Evolutionary conservation across 2,797 vertebrate genomes (phyloP).

Genomic region (Siniperca undulata): DNA sequence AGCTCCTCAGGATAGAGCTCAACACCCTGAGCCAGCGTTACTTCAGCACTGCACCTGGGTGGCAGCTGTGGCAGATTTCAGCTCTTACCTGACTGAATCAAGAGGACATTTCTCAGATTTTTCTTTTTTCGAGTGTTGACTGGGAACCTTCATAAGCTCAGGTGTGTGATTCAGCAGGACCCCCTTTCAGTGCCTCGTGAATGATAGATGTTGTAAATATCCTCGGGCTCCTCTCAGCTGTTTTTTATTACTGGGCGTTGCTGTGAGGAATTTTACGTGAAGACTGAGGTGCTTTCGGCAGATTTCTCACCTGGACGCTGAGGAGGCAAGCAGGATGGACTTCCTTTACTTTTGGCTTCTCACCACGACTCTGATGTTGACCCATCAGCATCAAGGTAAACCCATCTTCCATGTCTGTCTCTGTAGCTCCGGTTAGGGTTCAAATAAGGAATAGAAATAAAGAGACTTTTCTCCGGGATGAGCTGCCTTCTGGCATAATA

Average conservation of each 20-base stretch:
- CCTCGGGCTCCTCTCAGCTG: background rate
- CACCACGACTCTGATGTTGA: slow-evolving; percentile 38
- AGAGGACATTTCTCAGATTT: slow-evolving; percentile 1
- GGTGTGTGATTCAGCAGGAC: slow-evolving; percentile 9
- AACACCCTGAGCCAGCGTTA: background rate
- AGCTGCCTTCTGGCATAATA: background rate
- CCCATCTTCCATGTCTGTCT: background rate
- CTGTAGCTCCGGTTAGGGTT: background rate
- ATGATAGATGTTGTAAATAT: background rate
- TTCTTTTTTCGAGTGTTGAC: background rate
- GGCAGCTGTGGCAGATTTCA: background rate
- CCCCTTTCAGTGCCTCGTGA: background rate
- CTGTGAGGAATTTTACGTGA: slow-evolving; percentile 14
- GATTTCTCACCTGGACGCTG: slow-evolving; percentile 32
- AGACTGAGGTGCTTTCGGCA: background rate
- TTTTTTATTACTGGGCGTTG: background rate
- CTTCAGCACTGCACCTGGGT: slow-evolving; percentile 13
- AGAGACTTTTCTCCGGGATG: background rate
- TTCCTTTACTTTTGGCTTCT: slow-evolving; percentile 55
- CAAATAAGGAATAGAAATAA: too few species aligned
- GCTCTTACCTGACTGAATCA: background rate
- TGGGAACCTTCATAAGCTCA: background rate
- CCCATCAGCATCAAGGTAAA: slow-evolving; percentile 69
- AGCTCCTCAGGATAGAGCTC: slow-evolving; percentile 19
- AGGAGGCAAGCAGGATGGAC: slow-evolving; percentile 59